A percentile compares a stretch with the other conserved stretches of the same genome.
Conservation (phyloP, 2,113 vertebrate species). For the Perca schrenkii region DNA sequence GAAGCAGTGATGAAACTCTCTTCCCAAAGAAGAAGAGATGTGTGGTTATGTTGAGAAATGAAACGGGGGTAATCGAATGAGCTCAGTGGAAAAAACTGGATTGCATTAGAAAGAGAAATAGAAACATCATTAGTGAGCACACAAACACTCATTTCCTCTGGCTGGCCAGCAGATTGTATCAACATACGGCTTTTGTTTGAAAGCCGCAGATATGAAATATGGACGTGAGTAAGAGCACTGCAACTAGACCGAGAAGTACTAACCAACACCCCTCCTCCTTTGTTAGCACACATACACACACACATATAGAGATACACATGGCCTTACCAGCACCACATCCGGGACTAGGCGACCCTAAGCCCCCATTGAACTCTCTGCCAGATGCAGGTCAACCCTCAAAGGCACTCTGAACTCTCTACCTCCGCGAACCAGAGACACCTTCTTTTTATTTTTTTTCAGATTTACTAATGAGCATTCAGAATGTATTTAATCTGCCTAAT, state of each 20-base stretch:
- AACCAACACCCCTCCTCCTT: constrained; percentile 29
- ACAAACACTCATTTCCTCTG: constrained; percentile 78
- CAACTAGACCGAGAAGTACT: constrained; percentile 32
- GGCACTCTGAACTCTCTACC: constrained; percentile 30
- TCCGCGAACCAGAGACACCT: constrained; percentile 11
- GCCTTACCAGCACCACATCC: constrained; percentile 51
- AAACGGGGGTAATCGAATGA: constrained; percentile 59
- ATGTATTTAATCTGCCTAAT: not conserved
- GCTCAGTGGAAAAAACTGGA: constrained; percentile 64
- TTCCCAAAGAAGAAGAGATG: constrained; percentile 24
- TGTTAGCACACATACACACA: not conserved
- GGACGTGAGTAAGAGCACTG: constrained; percentile 69
- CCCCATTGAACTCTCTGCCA: constrained; percentile 61
- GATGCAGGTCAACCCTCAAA: constrained; percentile 72
- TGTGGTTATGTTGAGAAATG: constrained; percentile 55
- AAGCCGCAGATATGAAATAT: constrained; percentile 81
- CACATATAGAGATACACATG: constrained; percentile 2
- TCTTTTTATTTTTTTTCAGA: constrained; percentile 16
- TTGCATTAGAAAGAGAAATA: constrained; percentile 68
- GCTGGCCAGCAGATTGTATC: constrained; percentile 77
- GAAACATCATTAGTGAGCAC: constrained; percentile 73
- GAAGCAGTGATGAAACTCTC: constrained; percentile 15
- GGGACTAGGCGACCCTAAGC: constrained; percentile 54
- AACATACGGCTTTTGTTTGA: constrained; percentile 81
- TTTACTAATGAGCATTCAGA: constrained; percentile 26